Evolutionary conservation across 2,113 vertebrate genomes (phyloP), one percentile per base, ranked within the genome.

Genomic region (Labeo catla): DNA sequence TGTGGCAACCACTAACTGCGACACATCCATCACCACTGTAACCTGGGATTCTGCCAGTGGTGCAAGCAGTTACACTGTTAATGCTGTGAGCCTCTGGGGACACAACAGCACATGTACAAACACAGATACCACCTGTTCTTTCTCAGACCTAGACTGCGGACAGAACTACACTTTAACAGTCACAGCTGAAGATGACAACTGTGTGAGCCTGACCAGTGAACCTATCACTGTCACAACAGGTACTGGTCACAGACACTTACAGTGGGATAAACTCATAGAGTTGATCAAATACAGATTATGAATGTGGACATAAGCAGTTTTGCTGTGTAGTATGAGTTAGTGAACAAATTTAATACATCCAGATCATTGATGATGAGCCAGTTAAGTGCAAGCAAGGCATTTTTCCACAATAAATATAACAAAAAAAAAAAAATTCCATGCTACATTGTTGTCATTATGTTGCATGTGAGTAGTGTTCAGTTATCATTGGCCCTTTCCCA

Each of bases 121-220:
- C 83, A 34, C 16, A 0, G 92, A 93, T 82, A 93, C 92, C 28
- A 72, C 13, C 59, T 95, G 94, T 45, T 1, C 84, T 72, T 93
- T 95, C 57, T 1, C 2, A 0, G 47, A 84, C 54, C 91, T 95
- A 83, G 66, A 39, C 0, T 96, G 95, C 76, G 95, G 95, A 21
- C 92, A 94, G 87, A 89, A 90, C 73, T 96, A 95, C 89, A 90
- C 36, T 59, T 87, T 95, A 0, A 91, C 92, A 0, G 94, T 95
- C 74, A 52, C 93, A 73, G 94, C 94, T 39, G 45, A 43, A 16
- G 76, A 88, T 19, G 74, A 87, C 57, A 66, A 36, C 79, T 96
- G 95, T 21, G 39, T 28, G 80, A 94, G 95, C 87, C 28, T 81
- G 70, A 74, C 86, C 52, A 95, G 93, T 34, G 0, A 91, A 70